Evolutionary conservation across 35 echinoderm and acorn worm genomes (phyloP).

Genomic region (Lytechinus pictus): DNA sequence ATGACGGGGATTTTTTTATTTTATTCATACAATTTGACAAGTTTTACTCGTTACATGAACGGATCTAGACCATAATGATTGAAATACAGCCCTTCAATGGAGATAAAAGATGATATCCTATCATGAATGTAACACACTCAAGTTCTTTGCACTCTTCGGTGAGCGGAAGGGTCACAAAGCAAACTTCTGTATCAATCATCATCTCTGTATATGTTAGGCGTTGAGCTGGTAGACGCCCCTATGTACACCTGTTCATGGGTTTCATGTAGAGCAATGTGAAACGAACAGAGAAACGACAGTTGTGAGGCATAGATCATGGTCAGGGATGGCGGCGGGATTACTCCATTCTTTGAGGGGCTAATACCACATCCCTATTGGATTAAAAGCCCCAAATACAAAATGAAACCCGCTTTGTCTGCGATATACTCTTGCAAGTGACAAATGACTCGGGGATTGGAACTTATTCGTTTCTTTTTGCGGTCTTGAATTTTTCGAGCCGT

Average conservation of each 20-base stretch:
- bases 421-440: not conserved
- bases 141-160: not conserved
- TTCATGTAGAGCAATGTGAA: slow-evolving; percentile 18
- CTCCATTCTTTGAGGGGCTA: not conserved
- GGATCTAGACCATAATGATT: not conserved
- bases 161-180: not conserved
- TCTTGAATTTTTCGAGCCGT: too few relatives aligned
- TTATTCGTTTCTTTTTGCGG: not conserved
- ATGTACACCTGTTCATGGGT: not conserved
- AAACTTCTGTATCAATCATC: not conserved
- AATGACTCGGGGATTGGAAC: not conserved
- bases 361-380: not conserved
- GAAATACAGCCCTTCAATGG: not conserved
- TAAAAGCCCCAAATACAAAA: not conserved
- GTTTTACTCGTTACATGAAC: too few relatives aligned
- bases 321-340: not conserved
- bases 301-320: not conserved
- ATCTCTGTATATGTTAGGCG: not conserved
- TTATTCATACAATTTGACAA: too few relatives aligned
- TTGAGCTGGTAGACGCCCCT: not conserved
- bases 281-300: not conserved
- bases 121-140: not conserved
- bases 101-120: not conserved
- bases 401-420: not conserved
- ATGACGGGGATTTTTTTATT: too few relatives aligned